Evolutionary conservation across 2,113 vertebrate genomes (phyloP), one percentile per base, ranked within the genome.

Genomic region (Salvelinus namaycush): DNA sequence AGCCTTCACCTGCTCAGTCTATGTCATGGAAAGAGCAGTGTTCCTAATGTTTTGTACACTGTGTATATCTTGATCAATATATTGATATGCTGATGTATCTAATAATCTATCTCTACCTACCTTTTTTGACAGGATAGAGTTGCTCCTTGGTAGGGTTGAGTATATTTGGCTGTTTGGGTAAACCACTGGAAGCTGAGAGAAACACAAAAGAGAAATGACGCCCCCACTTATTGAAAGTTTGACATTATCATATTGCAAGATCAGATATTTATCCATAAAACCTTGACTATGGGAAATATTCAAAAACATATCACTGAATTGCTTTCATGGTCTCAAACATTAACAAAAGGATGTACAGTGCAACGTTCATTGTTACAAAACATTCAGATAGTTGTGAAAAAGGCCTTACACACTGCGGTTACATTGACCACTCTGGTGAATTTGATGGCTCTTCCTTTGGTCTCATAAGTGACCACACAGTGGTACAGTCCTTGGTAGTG

Each of bases 401-500:
- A 34, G 22, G 9, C 81, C 96, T 96, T 95, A 98, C 97, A 92
- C 79, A 96, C 92, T 12, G 95, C 92, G 70, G 89, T 94, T 76
- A 98, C 86, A 44, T 87, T 91, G 87, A 96, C 14, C 54, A 89
- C 95, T 81, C 96, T 84, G 77, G 95, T 97, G 85, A 97, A 96
- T 54, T 78, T 88, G 48, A 96, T 94, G 0, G 16, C 60, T 27
- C 74, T 86, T 22, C 94, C 94, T 0, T 87, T 93, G 82, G 94
- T 94, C 76, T 83, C 88, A 82, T 94, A 97, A 0, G 81, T 90
- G 16, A 97, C 95, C 3, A 91, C 83, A 44, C 97, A 99, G 1
- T 93, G 94, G 75, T 98, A 99, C 5, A 92, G 81, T 2, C 94
- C 97, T n/a, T 83, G 74, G 1, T 90, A 93, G 0, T 0, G 1